Evolutionary conservation across 35 echinoderm and acorn worm genomes (phyloP).

Genomic region (Ptychodera flava): DNA sequence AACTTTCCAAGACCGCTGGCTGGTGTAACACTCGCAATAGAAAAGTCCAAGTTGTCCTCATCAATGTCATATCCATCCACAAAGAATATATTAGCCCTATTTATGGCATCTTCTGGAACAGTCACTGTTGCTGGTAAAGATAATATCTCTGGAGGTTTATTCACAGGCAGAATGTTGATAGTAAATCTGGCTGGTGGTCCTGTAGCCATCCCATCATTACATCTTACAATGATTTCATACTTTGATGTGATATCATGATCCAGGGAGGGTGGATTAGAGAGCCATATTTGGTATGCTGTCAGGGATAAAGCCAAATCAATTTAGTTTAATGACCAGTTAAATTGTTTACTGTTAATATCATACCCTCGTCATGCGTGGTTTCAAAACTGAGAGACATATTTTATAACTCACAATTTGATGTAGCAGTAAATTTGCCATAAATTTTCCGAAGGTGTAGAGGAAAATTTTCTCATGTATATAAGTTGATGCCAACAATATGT

Average conservation of each 20-base stretch:
- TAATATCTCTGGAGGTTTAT: not conserved
- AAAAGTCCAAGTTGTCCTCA: not conserved
- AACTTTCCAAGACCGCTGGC: not conserved
- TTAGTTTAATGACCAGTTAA: too few species aligned
- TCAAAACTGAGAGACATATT: too few species aligned
- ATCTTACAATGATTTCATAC: not conserved
- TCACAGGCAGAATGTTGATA: not conserved
- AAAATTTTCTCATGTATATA: too few species aligned
- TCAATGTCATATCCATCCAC: not conserved
- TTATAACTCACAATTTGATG: too few species aligned
- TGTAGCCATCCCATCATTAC: not conserved
- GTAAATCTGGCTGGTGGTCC: not conserved
- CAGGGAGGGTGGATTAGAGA: not conserved
- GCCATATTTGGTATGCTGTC: not conserved
- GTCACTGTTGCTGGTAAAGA: not conserved
- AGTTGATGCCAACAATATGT: too few species aligned
- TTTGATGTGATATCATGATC: not conserved
- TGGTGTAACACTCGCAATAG: not conserved
- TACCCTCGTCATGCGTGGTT: too few species aligned
- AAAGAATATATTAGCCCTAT: not conserved
- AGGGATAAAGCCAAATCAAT: too few species aligned
- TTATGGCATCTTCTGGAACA: not conserved
- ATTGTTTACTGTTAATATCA: too few species aligned
- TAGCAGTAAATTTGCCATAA: too few species aligned
- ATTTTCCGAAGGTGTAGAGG: too few species aligned